Evolutionary conservation across 2,888 invertebrate species (phyloP).

Genomic region (Heliconius ethilla): DNA sequence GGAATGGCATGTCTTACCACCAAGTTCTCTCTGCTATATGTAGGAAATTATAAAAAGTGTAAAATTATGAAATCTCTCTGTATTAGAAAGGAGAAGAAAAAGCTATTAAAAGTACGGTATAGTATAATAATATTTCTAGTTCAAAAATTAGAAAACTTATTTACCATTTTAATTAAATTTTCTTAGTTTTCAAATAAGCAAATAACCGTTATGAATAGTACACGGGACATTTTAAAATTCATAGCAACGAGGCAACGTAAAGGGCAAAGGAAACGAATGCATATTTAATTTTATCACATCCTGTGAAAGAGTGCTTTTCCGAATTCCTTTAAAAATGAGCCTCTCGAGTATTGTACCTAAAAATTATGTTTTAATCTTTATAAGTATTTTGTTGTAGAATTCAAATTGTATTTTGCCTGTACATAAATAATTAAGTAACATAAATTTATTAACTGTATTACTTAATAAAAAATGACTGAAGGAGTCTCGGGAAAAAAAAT

Average conservation of each 20-base stretch:
- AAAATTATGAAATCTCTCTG: no score
- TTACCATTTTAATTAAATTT: constrained; percentile 4
- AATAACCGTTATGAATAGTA: neutral
- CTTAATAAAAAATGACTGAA: no score
- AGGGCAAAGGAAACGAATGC: constrained; percentile 25
- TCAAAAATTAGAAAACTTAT: neutral
- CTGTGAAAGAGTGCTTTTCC: neutral
- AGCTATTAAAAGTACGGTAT: no score
- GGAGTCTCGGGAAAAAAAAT: no score
- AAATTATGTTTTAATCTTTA: neutral
- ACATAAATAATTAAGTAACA: no score
- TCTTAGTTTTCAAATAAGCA: neutral
- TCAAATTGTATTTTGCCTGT: neutral
- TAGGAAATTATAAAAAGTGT: no score
- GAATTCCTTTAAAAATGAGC: neutral
- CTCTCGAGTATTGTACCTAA: neutral
- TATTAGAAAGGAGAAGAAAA: no score
- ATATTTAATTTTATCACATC: constrained; percentile 21
- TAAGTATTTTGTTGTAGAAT: neutral
- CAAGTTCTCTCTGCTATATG: no score
- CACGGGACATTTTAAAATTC: constrained; percentile 22
- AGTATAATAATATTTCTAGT: no score
- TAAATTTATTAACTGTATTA: no score
- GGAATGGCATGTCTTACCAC: no score
- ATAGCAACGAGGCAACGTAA: constrained; percentile 11